Base-by-base conservation (phyloP, 2,797 vertebrate genomes). In the Molossus molossus region DNA sequence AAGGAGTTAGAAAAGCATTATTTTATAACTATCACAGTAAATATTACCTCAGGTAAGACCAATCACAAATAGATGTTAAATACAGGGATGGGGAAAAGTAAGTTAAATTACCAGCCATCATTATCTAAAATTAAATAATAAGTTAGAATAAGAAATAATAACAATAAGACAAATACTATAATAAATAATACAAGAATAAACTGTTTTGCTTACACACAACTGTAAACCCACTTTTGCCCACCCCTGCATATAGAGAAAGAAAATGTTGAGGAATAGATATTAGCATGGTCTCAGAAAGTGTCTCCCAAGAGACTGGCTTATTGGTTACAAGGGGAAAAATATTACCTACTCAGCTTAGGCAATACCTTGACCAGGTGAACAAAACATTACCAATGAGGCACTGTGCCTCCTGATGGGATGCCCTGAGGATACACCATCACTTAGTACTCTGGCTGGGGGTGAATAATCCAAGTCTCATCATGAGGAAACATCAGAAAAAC, bases 11-110 rank as follows among this genome's bases (percentile, higher is more conserved):
- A 81, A 91, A 87, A 69, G 33, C 8, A 48, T 64, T 53, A 83
- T 62, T 92, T 92, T 77, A 77, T 6, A 88, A 70, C 27, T 17
- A 76, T 40, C 55, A 77, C 6, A 33, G 45, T 81, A 95, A 77
- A 79, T 48, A 90, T 14, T 18, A 21, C 13, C 75, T 90, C 81
- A 48, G 1, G 17, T 60, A 76, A 62, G 80, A 69, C 12, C 58
- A 86, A 90, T 60, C 50, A 45, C 4, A 45, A 45, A 75, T 69
- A 95, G 25, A 69, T 69, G 29, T 27, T 82, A 81, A 67, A n/a
- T 33, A 70, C 48, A 53, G 11, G 53, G 53, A 10, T 53, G 53
- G 53, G 53, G 11, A 53, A 53, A 53, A 53, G 53, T 45, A 45
- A 45, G 40, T 45, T 45, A 45, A 45, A 45, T 45, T 45, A 45